Evolutionary conservation across 2,113 vertebrate species (phyloP).

Genomic region (Austrofundulus limnaeus): DNA sequence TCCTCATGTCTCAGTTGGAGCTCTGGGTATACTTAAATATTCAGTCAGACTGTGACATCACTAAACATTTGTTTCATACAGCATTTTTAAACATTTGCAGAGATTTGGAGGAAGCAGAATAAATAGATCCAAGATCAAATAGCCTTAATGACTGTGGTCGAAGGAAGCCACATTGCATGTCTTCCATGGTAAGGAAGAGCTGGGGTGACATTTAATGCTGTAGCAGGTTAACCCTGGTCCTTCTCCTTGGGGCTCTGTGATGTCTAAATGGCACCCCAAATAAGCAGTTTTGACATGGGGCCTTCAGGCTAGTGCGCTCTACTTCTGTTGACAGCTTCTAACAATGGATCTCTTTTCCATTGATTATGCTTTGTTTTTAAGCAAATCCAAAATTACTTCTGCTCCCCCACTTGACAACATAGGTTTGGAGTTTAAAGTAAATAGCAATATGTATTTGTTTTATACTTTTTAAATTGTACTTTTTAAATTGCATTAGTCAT

Average conservation of each 20-base stretch:
- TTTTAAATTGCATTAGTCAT: neutral
- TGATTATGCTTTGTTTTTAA: conserved; percentile 74
- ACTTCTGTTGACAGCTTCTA: conserved; percentile 66
- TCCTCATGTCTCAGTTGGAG: no score
- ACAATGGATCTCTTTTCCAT: conserved; percentile 70
- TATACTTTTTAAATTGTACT: no score
- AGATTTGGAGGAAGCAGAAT: conserved; percentile 4
- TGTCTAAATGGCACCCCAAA: conserved; percentile 76
- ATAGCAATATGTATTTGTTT: conserved; percentile 5
- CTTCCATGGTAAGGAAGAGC: conserved; percentile 48
- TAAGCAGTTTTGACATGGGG: conserved; percentile 77
- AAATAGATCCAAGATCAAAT: conserved; percentile 39
- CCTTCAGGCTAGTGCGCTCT: conserved; percentile 58
- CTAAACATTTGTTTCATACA: neutral
- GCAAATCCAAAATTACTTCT: conserved; percentile 63
- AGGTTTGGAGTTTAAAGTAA: conserved; percentile 26
- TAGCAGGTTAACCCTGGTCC: conserved; percentile 76
- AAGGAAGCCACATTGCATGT: conserved; percentile 59
- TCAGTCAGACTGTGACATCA: no score
- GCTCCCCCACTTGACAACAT: conserved; percentile 26
- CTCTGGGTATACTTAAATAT: no score
- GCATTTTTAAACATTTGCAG: neutral
- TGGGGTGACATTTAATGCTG: conserved; percentile 71
- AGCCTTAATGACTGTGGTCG: conserved; percentile 37
- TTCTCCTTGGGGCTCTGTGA: conserved; percentile 70